Evolutionary conservation across 2,888 invertebrate species (phyloP), one percentile per base, ranked within the genome.

Genomic region (Lochmaea capreae): DNA sequence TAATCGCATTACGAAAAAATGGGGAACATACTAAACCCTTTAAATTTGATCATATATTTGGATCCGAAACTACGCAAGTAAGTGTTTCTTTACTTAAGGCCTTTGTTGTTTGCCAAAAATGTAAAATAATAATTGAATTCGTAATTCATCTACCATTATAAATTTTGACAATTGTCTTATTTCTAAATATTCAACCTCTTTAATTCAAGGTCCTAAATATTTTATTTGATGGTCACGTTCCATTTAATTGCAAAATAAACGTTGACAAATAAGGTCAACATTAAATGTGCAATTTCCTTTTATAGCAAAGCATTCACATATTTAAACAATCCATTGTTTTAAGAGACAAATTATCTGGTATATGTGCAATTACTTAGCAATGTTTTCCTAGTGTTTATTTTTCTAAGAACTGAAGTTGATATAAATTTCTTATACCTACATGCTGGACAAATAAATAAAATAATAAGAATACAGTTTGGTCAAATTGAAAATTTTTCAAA

Each of bases 11-110:
- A 14, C 91, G 91, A 59, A 93, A 95, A 86, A 93, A 93, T 66
- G 92, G 92, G 81, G 91, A 92, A 49, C 91, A 79, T 54, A 81
- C 84, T 66, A 95, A 98, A 87, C 91, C 93, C 0, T 99, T 97
- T 86, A 95, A 95, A 11, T 99, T 98, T 85, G 99, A 99, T 87
- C 93, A 95, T 61, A 97, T 98, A 43, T 99, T 98, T 87, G 95
- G 94, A 66, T 92, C 91, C 18, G 92, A 93, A 79, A 95, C 97
- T 0, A 93, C 93, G 74, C 95, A 97, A 90, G 94, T 96, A 82
- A 77, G 79, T 58, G n/a, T 43, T 63, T 43, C 9, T 42, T n/a
- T 16, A 43, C 11, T 43, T 43, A 42, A 11, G 5, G n/a, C 8
- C 3, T 26, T 11, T 42, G 14, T 8, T 42, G 10, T 49, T n/a